Evolutionary conservation across 2,113 vertebrate species (phyloP).

Genomic region (Romanogobio albipinnatus): DNA sequence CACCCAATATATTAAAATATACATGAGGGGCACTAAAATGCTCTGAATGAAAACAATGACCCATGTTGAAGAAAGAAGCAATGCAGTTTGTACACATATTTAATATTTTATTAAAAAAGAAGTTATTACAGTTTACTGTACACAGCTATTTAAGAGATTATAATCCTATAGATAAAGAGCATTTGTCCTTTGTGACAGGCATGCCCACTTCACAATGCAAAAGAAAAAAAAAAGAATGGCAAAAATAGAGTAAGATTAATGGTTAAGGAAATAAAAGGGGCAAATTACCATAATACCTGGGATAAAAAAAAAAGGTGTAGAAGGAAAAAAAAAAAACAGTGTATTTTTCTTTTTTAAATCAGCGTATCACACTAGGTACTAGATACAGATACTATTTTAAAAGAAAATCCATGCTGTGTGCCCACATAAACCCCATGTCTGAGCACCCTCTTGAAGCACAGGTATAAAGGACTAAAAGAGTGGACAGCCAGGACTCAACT

Average conservation of each 20-base stretch:
- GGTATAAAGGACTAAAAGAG: conserved; percentile 57
- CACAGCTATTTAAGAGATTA: conserved; percentile 87
- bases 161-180: conserved; percentile 84
- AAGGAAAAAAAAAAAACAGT: conserved; percentile 53
- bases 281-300: conserved; percentile 66
- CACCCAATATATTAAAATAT: too few relatives aligned
- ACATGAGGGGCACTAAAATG: background rate
- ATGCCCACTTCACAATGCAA: conserved; percentile 82
- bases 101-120: conserved; percentile 87
- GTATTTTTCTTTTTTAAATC: conserved; percentile 58
- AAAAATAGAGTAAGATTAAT: conserved; percentile 56
- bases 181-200: conserved; percentile 79
- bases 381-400: conserved; percentile 70
- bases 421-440: conserved; percentile 59
- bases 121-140: conserved; percentile 90
- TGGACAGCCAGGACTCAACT: conserved; percentile 50
- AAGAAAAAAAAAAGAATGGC: conserved; percentile 43
- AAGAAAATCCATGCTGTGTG: conserved; percentile 67
- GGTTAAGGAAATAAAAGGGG: conserved; percentile 49
- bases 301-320: conserved; percentile 53
- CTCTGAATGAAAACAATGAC: background rate
- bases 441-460: conserved; percentile 60
- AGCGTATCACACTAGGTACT: conserved; percentile 77
- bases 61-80: background rate
- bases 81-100: conserved; percentile 71